Conservation (phyloP, 1,140 invertebrate species). For the Ridgeia piscesae region DNA sequence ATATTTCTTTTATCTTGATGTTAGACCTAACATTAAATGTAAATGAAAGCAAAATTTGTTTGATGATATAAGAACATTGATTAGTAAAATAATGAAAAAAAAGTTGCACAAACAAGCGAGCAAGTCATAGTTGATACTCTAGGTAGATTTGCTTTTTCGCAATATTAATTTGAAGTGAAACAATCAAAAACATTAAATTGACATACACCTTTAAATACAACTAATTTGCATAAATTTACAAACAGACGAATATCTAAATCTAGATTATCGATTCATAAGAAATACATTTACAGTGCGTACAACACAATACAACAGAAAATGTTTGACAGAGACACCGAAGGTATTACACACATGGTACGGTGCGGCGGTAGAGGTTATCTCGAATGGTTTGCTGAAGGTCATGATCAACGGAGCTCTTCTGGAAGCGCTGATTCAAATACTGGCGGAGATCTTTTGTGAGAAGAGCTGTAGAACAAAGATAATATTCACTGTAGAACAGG, state of each 20-base stretch:
- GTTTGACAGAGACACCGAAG: not conserved
- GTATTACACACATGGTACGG: conserved; percentile 64
- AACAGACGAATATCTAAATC: not conserved
- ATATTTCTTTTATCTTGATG: no score
- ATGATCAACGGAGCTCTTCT: conserved; percentile 69
- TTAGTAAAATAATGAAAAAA: no score
- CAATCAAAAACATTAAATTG: no score
- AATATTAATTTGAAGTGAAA: no score
- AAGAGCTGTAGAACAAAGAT: conserved; percentile 42
- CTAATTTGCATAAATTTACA: no score
- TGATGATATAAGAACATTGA: no score
- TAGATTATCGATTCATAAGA: not conserved
- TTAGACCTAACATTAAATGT: no score
- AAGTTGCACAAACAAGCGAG: conserved; percentile 7
- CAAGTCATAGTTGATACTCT: not conserved
- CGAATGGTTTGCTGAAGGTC: conserved; percentile 71
- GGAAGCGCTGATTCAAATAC: conserved; percentile 67
- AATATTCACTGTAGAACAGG: not conserved
- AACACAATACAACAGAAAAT: not conserved
- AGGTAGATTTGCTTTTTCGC: not conserved
- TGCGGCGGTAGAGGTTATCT: conserved; percentile 71
- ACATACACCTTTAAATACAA: no score
- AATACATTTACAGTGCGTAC: not conserved
- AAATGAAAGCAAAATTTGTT: no score
- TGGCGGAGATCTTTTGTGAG: conserved; percentile 63